Evolutionary conservation across 2,797 vertebrate species (phyloP).

Genomic region (Tragopan temminckii): DNA sequence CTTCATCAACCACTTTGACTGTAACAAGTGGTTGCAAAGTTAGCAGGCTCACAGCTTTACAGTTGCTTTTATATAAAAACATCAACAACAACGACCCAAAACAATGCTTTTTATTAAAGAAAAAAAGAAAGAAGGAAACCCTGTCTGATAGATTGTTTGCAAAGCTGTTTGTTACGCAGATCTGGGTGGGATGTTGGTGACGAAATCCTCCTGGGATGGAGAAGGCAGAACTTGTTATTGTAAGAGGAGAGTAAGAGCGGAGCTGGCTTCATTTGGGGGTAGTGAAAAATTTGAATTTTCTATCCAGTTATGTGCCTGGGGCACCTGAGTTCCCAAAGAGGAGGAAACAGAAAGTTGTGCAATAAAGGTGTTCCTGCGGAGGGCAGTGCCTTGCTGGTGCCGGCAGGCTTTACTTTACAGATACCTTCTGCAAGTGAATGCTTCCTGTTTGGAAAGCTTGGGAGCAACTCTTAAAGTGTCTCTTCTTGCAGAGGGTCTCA

Average conservation of each 20-base stretch:
- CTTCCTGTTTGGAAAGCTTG: background rate
- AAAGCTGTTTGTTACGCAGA: conserved; percentile 4
- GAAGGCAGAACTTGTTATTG: conserved; percentile 39
- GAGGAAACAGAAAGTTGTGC: background rate
- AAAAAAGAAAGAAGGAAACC: background rate
- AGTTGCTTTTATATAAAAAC: background rate
- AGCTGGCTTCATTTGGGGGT: accelerated
- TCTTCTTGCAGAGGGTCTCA: background rate
- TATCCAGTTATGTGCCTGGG: background rate
- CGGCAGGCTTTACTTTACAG: background rate
- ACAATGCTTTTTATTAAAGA: background rate
- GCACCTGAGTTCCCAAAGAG: background rate
- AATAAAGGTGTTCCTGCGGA: background rate
- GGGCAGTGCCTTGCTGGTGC: background rate
- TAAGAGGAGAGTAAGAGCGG: background rate
- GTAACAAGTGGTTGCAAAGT: background rate
- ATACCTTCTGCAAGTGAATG: accelerated
- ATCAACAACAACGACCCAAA: too few relatives aligned
- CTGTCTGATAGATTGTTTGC: background rate
- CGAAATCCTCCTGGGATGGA: conserved; percentile 52
- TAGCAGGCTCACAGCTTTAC: background rate
- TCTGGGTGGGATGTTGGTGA: conserved; percentile 55
- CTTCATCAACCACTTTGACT: conserved; percentile 1
- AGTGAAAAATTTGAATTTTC: conserved; percentile 14
- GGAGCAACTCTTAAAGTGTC: background rate